phyloP scores from a whole-genome alignment of 92 coral and sea anemone genomes.

The Porites divaricata region DNA sequence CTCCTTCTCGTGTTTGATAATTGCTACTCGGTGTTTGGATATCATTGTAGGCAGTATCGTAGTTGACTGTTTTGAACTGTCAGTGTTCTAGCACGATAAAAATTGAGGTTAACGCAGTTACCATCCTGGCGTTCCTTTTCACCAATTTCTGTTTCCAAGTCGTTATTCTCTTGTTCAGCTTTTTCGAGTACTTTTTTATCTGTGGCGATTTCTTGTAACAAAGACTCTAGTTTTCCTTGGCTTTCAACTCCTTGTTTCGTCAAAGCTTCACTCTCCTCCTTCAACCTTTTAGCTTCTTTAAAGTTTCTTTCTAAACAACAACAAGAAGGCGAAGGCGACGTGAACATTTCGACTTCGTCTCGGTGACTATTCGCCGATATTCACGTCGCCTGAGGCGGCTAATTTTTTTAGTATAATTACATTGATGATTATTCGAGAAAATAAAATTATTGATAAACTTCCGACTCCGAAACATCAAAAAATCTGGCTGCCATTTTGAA shows the following conservation, averaged over 20 bases:
- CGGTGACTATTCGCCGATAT: no score
- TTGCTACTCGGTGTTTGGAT: no score
- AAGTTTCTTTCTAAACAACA: slow-evolving; percentile 67
- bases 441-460: no score
- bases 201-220: slow-evolving; percentile 32
- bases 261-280: slow-evolving; percentile 72
- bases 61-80: background rate
- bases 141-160: slow-evolving; percentile 17
- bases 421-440: no score
- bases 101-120: background rate
- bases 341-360: no score
- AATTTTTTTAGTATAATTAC: no score
- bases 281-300: slow-evolving; percentile 86
- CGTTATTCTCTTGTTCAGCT: slow-evolving; percentile 27
- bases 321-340: no score
- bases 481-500: no score
- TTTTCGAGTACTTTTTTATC: slow-evolving; percentile 48
- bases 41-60: no score
- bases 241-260: slow-evolving; percentile 62
- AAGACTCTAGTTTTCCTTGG: slow-evolving; percentile 59
- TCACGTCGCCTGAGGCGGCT: no score
- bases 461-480: no score
- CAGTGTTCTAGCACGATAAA: background rate
- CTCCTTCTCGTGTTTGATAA: no score
- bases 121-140: slow-evolving; percentile 33